These are phyloP conservation scores for Thaumatotibia leucotreta DNA, from an alignment of 1,140 invertebrate genomes.

Conservation along the genomic window DNA sequence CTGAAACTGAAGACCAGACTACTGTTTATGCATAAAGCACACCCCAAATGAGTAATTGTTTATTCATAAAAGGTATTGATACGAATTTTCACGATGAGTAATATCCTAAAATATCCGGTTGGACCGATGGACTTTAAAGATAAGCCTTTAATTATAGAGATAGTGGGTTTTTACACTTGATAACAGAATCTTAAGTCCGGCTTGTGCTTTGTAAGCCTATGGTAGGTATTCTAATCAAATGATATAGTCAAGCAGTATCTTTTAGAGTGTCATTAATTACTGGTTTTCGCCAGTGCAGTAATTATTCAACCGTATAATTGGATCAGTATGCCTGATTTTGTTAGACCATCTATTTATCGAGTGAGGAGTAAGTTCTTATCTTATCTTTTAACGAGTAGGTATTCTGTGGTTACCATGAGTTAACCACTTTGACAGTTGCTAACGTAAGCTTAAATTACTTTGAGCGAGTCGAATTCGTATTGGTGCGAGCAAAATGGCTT, in stretches of 20 bases:
- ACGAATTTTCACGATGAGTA: neutral
- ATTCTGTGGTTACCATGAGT: no score
- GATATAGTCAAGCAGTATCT: neutral
- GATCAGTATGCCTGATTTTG: no score
- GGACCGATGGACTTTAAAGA: neutral
- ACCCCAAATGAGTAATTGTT: neutral
- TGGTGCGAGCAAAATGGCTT: no score
- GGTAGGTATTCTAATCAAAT: neutral
- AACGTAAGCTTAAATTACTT: no score
- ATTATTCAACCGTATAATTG: no score
- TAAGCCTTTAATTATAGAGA: neutral
- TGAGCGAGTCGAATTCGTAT: no score
- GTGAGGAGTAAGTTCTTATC: no score
- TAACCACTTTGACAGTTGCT: no score
- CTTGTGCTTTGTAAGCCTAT: neutral
- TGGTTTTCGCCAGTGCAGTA: neutral
- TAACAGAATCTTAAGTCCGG: neutral
- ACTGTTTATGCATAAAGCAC: neutral
- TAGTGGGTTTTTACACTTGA: constrained; percentile 2
- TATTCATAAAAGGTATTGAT: neutral
- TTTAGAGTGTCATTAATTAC: neutral
- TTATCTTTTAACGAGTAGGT: no score
- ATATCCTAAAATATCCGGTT: neutral
- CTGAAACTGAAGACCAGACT: neutral
- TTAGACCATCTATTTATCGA: no score